Evolutionary conservation across 2,113 vertebrate genomes (phyloP), one percentile per base, ranked within the genome.

Genomic region (Tupaia chinensis): DNA sequence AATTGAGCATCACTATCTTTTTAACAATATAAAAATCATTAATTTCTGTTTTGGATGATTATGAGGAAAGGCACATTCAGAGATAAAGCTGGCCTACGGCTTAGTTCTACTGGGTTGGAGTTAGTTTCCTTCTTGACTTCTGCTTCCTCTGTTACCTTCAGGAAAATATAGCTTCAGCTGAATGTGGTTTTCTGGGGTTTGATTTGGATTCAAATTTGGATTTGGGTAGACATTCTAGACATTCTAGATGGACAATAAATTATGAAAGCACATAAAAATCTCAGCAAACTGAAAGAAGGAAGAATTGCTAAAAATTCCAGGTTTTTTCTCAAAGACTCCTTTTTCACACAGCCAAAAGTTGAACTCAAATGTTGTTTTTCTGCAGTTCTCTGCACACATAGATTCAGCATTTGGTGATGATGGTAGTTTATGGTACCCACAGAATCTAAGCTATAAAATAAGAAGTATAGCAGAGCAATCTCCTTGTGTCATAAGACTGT

Each of bases 181-280:
- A 34, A 29, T n/a, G 56, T 27, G 65, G 73, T 80, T 88, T 96
- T 77, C 25, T 66, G 34, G n/a, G 68, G 13, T 80, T 89, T 89
- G 53, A 80, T 76, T 77, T 78, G 73, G 56, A 92, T 61, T 34
- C 61, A n/a, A 53, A 58, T 54, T 88, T 91, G 54, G 20, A 60
- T 88, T 70, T 77, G 65, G 70, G 89, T 69, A 86, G 69, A 32
- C 56, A 70, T 89, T 56, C 61, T 87, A 34, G 63, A 53, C n/a
- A n/a, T n/a, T n/a, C n/a, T n/a, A n/a, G n/a, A n/a, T 15, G 60
- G 27, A 91, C 22, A 80, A 86, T 76, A 95, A 95, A 72, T 80
- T 83, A 44, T 60, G 32, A 93, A 88, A 79, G 20, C 34, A 54
- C 65, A 61, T 60, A 77, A 87, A 94, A 96, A 85, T 79, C 63